Conservation (phyloP, 2,113 vertebrate species). For the Poeciliopsis occidentalis region DNA sequence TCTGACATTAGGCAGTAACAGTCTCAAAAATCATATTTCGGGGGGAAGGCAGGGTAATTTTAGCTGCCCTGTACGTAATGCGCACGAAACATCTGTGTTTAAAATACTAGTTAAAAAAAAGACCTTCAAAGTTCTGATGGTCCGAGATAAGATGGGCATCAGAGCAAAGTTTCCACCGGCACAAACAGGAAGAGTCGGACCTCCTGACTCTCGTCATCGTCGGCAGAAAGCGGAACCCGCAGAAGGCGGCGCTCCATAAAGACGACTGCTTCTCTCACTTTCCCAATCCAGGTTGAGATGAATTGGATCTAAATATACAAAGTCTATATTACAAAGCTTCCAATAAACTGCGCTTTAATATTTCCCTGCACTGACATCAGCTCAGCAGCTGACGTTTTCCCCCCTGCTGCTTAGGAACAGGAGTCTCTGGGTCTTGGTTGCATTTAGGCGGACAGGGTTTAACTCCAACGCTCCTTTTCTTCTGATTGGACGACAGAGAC, state of each 20-base stretch:
- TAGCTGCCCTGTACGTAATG: conserved; percentile 72
- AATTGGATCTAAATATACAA: conserved; percentile 42
- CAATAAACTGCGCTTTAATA: conserved; percentile 35
- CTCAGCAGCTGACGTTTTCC: conserved; percentile 27
- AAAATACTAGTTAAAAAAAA: conserved; percentile 8
- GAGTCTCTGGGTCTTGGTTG: background rate
- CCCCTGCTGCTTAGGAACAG: conserved; percentile 35
- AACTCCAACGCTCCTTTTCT: conserved; percentile 6
- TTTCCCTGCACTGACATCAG: conserved; percentile 66
- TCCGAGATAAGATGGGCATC: background rate
- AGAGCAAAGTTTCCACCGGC: conserved; percentile 5
- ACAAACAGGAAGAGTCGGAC: conserved; percentile 12
- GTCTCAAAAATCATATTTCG: conserved; percentile 52
- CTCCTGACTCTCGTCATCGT: background rate
- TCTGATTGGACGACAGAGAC: conserved; percentile 36
- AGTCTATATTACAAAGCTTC: conserved; percentile 32
- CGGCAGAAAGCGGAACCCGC: conserved; percentile 5
- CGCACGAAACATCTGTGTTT: conserved; percentile 45
- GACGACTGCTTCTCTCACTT: conserved; percentile 14
- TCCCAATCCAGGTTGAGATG: conserved; percentile 36
- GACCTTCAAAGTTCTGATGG: conserved; percentile 44
- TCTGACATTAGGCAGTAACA: conserved; percentile 71
- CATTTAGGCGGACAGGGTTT: background rate
- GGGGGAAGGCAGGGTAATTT: conserved; percentile 32
- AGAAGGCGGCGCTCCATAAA: conserved; percentile 4